Conservation (phyloP, 2,888 invertebrate species). For the Disparrhopalites patrizii region DNA sequence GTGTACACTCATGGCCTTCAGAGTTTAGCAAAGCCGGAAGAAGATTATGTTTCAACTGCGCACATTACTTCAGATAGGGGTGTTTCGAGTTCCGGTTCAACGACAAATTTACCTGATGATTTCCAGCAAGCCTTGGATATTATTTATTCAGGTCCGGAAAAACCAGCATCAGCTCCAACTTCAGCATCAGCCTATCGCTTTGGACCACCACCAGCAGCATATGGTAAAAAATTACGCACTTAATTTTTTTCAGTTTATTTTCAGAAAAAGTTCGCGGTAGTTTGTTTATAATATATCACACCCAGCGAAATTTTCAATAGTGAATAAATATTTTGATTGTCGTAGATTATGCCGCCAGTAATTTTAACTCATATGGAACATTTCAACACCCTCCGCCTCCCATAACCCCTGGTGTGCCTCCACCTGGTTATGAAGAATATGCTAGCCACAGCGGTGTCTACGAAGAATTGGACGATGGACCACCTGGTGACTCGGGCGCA, state of each 20-base stretch:
- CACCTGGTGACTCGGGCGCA: constrained; percentile 28
- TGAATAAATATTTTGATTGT: background rate
- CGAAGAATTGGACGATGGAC: constrained; percentile 41
- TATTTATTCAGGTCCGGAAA: constrained; percentile 34
- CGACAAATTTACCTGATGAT: constrained; percentile 37
- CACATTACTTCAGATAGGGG: background rate
- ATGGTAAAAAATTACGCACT: constrained; percentile 39
- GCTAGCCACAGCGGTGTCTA: constrained; percentile 20
- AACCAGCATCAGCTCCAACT: constrained; percentile 17
- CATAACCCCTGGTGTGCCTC: background rate
- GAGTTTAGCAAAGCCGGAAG: constrained; percentile 10
- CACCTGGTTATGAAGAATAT: constrained; percentile 17
- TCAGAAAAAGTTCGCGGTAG: no score
- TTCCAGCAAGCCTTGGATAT: constrained; percentile 47
- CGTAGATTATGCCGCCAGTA: constrained; percentile 5
- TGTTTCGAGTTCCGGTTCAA: constrained; percentile 14
- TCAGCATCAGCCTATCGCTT: constrained; percentile 21
- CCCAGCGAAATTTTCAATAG: no score
- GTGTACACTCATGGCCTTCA: constrained; percentile 25
- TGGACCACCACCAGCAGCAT: constrained; percentile 37
- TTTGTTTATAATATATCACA: no score
- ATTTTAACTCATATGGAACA: constrained; percentile 8
- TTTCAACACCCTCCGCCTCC: constrained; percentile 15
- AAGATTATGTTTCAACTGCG: constrained; percentile 5
- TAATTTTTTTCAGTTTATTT: no score